Base-by-base conservation (phyloP, 2,888 invertebrate species). In the Omphaloscelis lunosa region DNA sequence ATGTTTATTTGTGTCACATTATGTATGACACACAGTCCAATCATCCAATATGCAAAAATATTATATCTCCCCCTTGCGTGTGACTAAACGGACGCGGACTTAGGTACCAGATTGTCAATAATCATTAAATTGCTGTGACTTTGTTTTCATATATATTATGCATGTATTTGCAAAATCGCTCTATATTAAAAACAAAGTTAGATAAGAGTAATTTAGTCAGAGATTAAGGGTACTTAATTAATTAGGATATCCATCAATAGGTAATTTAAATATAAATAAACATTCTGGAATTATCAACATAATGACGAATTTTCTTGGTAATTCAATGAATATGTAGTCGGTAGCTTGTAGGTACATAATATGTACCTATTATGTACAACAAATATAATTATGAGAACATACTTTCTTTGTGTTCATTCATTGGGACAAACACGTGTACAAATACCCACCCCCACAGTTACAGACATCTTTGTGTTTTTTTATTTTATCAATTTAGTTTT, bases 21-120 rank as follows among this genome's bases (percentile, higher is more conserved):
- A 56, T 48, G 29, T 15, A n/a, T 66, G 79, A 51, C 63, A 70
- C 72, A 79, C 51, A 67, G 39, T 58, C 29, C 67, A 78, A 79
- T 73, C 78, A 65, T 79, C 23, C 73, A 68, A 68, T 79, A 58
- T 20, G 45, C 51, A 59, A 63, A 69, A 63, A 27, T 63, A 69
- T 75, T 82, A 61, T 23, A 61, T 61, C 48, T 66, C 82, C 77
- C 79, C 70, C 82, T 63, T 20, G 71, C 71, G 61, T 56, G 66
- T 51, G 66, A 77, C 72, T 72, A 65, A 82, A 29, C 82, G 20
- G 65, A 81, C 45, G 66, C 73, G 69, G 78, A 83, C 56, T 69
- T 78, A 45, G 56, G 41, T 68, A 78, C 73, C 51, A 56, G 59
- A 56, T 69, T 72, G 68, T 65, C 59, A 81, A 82, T 81, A 81